phyloP scores from a whole-genome alignment of 2,888 invertebrate species.

The Chrysina gloriosa region DNA sequence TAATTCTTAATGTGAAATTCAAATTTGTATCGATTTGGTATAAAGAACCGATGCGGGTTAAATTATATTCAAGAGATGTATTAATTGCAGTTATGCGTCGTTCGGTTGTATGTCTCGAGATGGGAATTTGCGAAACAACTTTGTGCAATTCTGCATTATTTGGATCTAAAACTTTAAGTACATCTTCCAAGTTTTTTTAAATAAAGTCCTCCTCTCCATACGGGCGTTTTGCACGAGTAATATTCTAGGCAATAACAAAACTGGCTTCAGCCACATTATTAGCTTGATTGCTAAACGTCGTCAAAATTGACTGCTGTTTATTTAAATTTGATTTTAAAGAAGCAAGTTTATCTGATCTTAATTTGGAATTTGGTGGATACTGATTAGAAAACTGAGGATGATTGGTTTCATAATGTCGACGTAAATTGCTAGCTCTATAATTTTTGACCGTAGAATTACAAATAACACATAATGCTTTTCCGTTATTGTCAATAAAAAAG shows the following conservation, averaged over 20 bases:
- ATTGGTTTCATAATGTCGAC: slow-evolving; percentile 42
- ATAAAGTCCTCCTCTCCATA: slow-evolving; percentile 42
- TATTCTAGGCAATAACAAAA: slow-evolving; percentile 43
- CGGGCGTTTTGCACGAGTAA: slow-evolving; percentile 42
- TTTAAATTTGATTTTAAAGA: slow-evolving; percentile 45
- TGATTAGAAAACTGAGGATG: slow-evolving; percentile 42
- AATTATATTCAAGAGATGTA: no score
- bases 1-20: no score
- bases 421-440: slow-evolving; percentile 41
- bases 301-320: slow-evolving; percentile 45
- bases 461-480: slow-evolving; percentile 35
- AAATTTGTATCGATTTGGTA: no score
- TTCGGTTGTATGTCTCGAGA: no score
- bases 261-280: slow-evolving; percentile 44
- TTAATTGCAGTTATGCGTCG: no score
- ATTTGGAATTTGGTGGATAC: slow-evolving; percentile 43
- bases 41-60: no score
- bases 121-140: slow-evolving; percentile 41
- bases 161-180: slow-evolving; percentile 43
- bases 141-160: slow-evolving; percentile 45
- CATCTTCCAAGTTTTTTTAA: slow-evolving; percentile 41
- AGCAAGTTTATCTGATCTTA: slow-evolving; percentile 41
- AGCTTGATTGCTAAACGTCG: slow-evolving; percentile 44
- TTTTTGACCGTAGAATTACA: slow-evolving; percentile 37
- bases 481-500: slow-evolving; percentile 55